Base-by-base conservation (phyloP, 2,113 vertebrate species). In the Tupaia chinensis region DNA sequence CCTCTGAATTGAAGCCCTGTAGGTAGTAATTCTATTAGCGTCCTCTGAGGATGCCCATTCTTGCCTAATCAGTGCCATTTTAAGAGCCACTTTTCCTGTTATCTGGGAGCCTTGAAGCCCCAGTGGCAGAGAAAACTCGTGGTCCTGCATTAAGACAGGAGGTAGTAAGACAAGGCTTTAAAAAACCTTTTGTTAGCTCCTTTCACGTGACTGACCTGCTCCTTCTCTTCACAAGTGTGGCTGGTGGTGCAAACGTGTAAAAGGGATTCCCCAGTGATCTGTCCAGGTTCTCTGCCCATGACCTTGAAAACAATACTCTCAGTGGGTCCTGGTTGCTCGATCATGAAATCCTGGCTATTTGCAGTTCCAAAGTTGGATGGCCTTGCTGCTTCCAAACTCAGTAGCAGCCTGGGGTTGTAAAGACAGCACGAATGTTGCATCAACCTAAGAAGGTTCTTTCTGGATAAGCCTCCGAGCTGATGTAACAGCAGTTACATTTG, bases 281-380 rank as follows among this genome's bases (percentile, higher is more conserved):
- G 32, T 65, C 81, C 58, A 68, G 34, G 2, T 7, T 83, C 34
- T 73, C 27, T 88, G n/a, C 60, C 79, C 2, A 0, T 83, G 54
- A 11, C 32, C 63, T 95, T 65, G 65, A 68, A 79, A 90, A 5
- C 0, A 17, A 16, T 88, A 60, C 54, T 61, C 56, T 29, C 11
- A 70, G n/a, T 2, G 44, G 79, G n/a, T 29, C 29, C 25, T 74
- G n/a, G 14, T 65, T 72, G 78, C 53, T 94, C 23, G n/a, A 0
- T 94, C 74, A 10, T 87, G 82, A 96, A 93, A 70, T 56, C 58
- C 76, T 32, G 80, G 77, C 92, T 93, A 8, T 70, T 80, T 74
- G 22, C 66, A 32, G 3, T 73, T 93, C n/a, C 56, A 32, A n/a
- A 76, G 3, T 44, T 68, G 56, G 89, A 58, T 77, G 29, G 74